Percentiles rank a stretch among this genome's conserved stretches.
phyloP scores from a whole-genome alignment of 2,113 vertebrate genomes.

The Merops nubicus region DNA sequence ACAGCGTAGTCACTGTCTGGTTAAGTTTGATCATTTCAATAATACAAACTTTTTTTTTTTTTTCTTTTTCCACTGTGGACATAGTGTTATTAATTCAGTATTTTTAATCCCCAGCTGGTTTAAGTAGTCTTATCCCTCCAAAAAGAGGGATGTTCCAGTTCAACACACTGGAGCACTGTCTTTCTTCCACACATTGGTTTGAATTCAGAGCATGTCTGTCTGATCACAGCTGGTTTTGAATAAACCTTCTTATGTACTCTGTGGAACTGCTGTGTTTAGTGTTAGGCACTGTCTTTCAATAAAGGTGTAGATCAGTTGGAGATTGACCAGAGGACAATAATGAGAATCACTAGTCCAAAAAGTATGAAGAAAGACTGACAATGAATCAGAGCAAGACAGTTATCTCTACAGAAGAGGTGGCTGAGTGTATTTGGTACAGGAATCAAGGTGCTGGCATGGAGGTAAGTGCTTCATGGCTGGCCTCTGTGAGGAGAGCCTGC shows the following conservation, averaged over 20 bases:
- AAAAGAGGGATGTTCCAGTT: too few relatives aligned
- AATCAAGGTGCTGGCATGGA: not conserved
- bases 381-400: not conserved
- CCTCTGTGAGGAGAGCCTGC: not conserved
- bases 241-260: not conserved
- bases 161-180: not conserved
- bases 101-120: not conserved
- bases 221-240: not conserved
- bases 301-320: not conserved
- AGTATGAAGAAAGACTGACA: not conserved
- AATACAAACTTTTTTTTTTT: not conserved
- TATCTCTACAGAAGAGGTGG: not conserved
- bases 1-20: not conserved
- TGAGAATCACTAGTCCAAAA: not conserved
- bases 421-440: not conserved
- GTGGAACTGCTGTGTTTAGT: not conserved
- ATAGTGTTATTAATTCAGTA: not conserved
- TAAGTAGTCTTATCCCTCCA: not conserved
- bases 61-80: not conserved
- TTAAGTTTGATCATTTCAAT: not conserved
- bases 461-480: not conserved
- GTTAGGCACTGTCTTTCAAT: not conserved
- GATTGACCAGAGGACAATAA: not conserved
- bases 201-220: not conserved
- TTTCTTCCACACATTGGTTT: not conserved